Conservation (phyloP, 1,140 invertebrate species). For the Globodera rostochiensis region DNA sequence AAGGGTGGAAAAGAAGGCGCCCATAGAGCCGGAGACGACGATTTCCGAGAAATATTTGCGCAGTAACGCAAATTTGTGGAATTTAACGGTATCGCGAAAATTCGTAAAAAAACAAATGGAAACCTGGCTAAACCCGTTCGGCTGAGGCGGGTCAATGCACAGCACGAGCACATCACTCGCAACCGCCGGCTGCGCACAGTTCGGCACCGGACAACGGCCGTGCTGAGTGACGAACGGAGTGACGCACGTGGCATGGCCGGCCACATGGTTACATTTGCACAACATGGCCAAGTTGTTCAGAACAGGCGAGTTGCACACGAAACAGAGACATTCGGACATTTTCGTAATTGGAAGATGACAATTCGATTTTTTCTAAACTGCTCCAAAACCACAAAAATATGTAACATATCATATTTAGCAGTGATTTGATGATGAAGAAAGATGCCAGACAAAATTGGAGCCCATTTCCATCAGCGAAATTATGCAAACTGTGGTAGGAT, state of each 20-base stretch:
- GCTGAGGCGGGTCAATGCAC: not conserved
- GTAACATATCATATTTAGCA: too few species aligned
- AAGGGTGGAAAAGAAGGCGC: not conserved
- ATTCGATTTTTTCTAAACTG: too few species aligned
- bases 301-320: not conserved
- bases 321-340: not conserved
- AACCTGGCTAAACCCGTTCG: not conserved
- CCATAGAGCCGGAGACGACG: not conserved
- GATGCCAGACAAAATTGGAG: too few species aligned
- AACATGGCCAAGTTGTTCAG: not conserved
- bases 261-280: not conserved
- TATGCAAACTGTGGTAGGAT: too few species aligned
- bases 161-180: not conserved
- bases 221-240: not conserved
- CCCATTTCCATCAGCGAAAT: too few species aligned
- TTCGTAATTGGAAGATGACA: not conserved
- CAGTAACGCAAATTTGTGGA: not conserved
- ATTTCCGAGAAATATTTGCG: not conserved
- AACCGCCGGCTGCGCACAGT: not conserved
- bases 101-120: not conserved
- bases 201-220: not conserved
- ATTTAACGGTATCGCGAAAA: too few species aligned
- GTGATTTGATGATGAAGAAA: too few species aligned
- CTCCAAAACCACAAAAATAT: too few species aligned
- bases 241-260: not conserved